These are phyloP conservation scores for Drosophila colorata DNA, from an alignment of 2,888 invertebrate species.

Conservation along the genomic window DNA sequence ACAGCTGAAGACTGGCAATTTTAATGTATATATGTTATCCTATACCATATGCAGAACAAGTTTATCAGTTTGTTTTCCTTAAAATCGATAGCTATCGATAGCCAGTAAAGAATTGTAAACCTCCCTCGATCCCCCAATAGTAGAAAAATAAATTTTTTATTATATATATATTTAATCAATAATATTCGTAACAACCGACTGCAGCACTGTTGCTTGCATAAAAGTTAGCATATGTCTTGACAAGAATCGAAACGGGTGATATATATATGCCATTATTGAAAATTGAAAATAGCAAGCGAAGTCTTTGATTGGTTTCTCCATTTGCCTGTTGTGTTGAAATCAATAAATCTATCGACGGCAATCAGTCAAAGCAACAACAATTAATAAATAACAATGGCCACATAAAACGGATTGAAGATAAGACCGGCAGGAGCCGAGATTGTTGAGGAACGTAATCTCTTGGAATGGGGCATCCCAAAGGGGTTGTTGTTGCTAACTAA, in stretches of 20 bases:
- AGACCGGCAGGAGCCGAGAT: constrained; percentile 42
- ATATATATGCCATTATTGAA: constrained; percentile 5
- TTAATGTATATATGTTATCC: too few relatives aligned
- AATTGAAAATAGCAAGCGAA: constrained; percentile 7
- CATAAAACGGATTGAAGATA: constrained; percentile 35
- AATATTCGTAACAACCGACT: too few relatives aligned
- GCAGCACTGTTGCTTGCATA: too few relatives aligned
- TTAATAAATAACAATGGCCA: constrained; percentile 53
- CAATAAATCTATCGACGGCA: constrained; percentile 61
- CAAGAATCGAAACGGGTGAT: neutral
- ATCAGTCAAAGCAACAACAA: constrained; percentile 66
- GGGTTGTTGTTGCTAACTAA: constrained; percentile 44
- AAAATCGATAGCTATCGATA: too few relatives aligned
- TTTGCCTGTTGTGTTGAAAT: constrained; percentile 38
- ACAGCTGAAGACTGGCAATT: too few relatives aligned
- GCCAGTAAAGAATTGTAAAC: too few relatives aligned
- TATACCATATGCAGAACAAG: too few relatives aligned
- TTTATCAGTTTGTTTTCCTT: too few relatives aligned
- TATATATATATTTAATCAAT: too few relatives aligned
- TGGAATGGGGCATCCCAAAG: constrained; percentile 5
- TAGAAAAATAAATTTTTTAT: too few relatives aligned
- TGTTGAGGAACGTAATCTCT: constrained; percentile 9
- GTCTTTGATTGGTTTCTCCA: constrained; percentile 17
- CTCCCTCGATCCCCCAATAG: too few relatives aligned
- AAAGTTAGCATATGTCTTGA: too few relatives aligned